Conservation (phyloP, 1,140 invertebrate genomes). For the Drosophila kanapiae region DNA sequence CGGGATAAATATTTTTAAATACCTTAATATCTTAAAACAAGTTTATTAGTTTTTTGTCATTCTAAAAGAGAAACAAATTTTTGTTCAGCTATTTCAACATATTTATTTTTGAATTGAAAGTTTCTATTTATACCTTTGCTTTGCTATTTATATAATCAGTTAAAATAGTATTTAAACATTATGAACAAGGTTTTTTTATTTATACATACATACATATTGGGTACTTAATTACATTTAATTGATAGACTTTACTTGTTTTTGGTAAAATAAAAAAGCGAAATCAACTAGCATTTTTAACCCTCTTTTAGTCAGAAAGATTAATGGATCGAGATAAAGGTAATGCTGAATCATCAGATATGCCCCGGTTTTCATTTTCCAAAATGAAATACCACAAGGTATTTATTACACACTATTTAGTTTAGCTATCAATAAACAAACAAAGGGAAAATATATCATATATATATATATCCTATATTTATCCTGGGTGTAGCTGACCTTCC, state of each 20-base stretch:
- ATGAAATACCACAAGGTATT: background rate
- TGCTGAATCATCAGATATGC: background rate
- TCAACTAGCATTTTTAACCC: background rate
- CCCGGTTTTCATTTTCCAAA: background rate
- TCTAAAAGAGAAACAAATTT: too few relatives aligned
- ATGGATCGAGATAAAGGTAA: background rate
- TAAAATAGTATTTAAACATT: too few relatives aligned
- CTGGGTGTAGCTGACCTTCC: background rate
- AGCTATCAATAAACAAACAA: too few relatives aligned
- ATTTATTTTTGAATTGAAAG: too few relatives aligned
- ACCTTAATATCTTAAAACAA: background rate
- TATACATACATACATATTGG: background rate
- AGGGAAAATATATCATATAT: too few relatives aligned
- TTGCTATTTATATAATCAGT: too few relatives aligned
- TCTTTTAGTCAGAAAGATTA: background rate
- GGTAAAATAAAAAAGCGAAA: too few relatives aligned
- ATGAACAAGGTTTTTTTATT: too few relatives aligned
- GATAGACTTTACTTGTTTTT: background rate
- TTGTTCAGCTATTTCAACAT: too few relatives aligned
- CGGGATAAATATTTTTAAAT: background rate
- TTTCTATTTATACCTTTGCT: too few relatives aligned
- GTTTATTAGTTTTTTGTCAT: background rate
- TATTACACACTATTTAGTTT: too few relatives aligned
- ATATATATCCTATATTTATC: background rate
- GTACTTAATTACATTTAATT: background rate